A percentile compares a stretch with the other conserved stretches of the same genome.
Conservation (phyloP, 2,113 vertebrate genomes). For the Heterochromis multidens region DNA sequence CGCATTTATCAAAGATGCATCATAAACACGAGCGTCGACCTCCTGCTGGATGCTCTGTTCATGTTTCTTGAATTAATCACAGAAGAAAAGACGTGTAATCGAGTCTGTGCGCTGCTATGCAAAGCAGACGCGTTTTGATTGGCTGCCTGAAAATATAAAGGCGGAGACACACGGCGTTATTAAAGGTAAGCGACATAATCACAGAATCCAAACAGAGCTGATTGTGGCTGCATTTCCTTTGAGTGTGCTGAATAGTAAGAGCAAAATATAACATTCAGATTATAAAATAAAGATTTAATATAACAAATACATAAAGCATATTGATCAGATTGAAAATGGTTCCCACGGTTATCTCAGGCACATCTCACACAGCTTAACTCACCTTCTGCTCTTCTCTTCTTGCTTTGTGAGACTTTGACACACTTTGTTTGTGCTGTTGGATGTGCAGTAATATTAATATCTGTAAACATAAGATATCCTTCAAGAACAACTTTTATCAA, state of each 20-base stretch:
- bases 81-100: neutral
- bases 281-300: neutral
- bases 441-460: too few species aligned
- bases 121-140: conserved; percentile 34
- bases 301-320: neutral
- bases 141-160: conserved; percentile 22
- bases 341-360: neutral
- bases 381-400: neutral
- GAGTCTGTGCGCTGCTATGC: neutral
- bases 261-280: neutral
- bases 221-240: neutral
- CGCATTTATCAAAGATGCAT: fast-evolving
- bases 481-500: neutral
- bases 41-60: fast-evolving
- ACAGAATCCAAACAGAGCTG: neutral
- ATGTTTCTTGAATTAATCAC: neutral
- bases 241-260: neutral
- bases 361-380: neutral
- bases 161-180: neutral
- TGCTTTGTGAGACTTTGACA: neutral
- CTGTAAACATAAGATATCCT: neutral
- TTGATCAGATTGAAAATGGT: neutral
- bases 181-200: neutral
- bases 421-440: too few species aligned
- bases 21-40: fast-evolving